A percentile compares a stretch with the other conserved stretches of the same genome.
These are phyloP conservation scores for Pangasius macronema DNA, from an alignment of 2,797 vertebrate genomes.

Conservation along the genomic window DNA sequence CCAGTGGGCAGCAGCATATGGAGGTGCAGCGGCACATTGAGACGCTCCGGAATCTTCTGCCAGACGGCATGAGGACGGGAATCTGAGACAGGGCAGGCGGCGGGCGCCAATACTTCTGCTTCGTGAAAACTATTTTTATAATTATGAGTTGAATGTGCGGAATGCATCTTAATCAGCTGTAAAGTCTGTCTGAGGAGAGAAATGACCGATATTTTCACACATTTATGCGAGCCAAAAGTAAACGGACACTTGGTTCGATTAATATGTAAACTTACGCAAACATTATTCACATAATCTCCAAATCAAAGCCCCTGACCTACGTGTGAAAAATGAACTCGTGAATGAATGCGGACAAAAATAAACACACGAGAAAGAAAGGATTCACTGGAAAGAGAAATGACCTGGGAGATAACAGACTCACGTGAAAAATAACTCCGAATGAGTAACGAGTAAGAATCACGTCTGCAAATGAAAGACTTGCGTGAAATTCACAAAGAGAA, in stretches of 20 bases:
- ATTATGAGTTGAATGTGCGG: not conserved
- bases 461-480: not conserved
- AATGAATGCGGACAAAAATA: too few relatives aligned
- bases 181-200: not conserved
- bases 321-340: not conserved
- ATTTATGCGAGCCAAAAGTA: not conserved
- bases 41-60: not conserved
- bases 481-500: not conserved
- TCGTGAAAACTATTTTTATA: not conserved
- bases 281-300: not conserved
- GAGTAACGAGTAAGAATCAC: not conserved
- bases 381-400: not conserved
- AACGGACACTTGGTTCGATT: not conserved
- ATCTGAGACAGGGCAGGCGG: not conserved
- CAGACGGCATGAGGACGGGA: not conserved
- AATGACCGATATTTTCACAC: not conserved
- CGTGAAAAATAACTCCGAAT: not conserved
- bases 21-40: not conserved
- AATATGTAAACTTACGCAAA: not conserved
- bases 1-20: not conserved
- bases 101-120: not conserved
- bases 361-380: not conserved
- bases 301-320: not conserved
- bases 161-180: not conserved
- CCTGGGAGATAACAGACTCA: not conserved